Base-by-base conservation (phyloP, 2,888 invertebrate genomes). In the Meghimatium bilineatum region DNA sequence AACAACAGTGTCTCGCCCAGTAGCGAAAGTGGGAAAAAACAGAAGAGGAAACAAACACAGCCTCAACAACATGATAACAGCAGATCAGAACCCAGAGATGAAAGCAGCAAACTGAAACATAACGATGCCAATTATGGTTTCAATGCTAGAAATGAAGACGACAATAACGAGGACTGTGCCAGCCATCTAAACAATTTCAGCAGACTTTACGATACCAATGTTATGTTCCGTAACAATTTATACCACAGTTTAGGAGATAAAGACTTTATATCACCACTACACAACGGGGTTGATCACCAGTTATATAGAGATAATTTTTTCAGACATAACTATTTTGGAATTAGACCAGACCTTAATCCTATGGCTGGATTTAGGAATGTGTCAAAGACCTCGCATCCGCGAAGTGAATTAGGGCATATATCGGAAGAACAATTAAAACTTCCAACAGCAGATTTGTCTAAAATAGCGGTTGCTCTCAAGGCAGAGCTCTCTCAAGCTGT, bases 391-490 rank as follows among this genome's bases (percentile, higher is more conserved):
- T 14, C 69, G n/a, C 83, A 78, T 29, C 29, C 63, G n/a, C 36
- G 80, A 44, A 17, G 44, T 10, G 84, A 84, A 8, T 36, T 67
- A 82, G 85, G 83, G 80, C 79, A 44, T 80, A 78, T 72, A 80
- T 72, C 77, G 66, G 87, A 78, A 71, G 82, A 67, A 82, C 85
- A 78, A 80, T 85, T 76, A 86, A 87, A 86, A 86, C 82, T 49
- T 83, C 84, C 84, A 86, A 83, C 88, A 85, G 81, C 95, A 80
- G 98, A 98, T 91, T 95, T 98, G 14, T 97, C 97, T 93, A 96
- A 96, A 81, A 95, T 99, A 79, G 97, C 97, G n/a, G 97, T 97
- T 91, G 96, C 96, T 82, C 95, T 99, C 10, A 98, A 98, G 94
- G 96, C 96, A 80, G 98, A 98, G 94, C 96, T 98, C 72, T 87